These are phyloP conservation scores for Umimayanthus chanpuru DNA, from an alignment of 92 coral and sea anemone species.

Conservation along the genomic window DNA sequence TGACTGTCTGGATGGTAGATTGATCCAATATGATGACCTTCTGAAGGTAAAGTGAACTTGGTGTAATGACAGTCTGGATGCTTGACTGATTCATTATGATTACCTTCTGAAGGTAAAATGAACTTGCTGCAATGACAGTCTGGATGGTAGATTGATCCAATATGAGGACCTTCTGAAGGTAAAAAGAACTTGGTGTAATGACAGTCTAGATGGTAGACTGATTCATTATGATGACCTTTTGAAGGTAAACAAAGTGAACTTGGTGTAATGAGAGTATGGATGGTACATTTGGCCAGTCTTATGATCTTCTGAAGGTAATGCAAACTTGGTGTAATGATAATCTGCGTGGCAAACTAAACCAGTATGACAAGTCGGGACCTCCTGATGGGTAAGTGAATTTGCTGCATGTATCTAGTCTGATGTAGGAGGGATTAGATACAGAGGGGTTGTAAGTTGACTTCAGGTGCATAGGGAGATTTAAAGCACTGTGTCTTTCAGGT, in stretches of 20 bases:
- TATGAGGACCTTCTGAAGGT: conserved; percentile 79
- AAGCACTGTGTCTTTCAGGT: too few species aligned
- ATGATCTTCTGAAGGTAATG: conserved; percentile 69
- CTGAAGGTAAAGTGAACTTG: conserved; percentile 64
- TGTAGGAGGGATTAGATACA: too few species aligned
- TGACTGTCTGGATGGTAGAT: too few species aligned
- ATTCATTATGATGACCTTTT: conserved; percentile 71
- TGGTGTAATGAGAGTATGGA: conserved; percentile 69
- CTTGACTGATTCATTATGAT: conserved; percentile 56
- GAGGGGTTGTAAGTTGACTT: too few species aligned
- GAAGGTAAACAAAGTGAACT: conserved; percentile 54
- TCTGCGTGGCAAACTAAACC: conserved; percentile 69
- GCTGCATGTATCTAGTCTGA: background rate
- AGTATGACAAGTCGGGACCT: conserved; percentile 64
- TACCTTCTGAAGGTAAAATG: conserved; percentile 63
- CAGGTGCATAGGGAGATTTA: too few species aligned
- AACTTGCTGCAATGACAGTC: background rate
- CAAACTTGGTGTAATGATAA: background rate
- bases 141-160: conserved; percentile 35
- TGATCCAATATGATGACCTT: conserved; percentile 78
- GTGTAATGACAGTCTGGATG: too few species aligned
- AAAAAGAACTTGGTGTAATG: background rate
- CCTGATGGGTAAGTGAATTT: conserved; percentile 56
- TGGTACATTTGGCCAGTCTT: conserved; percentile 78
- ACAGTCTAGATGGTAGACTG: conserved; percentile 67